Conservation (phyloP, 1,140 invertebrate species). For the Panagrolaimus sp. region DNA sequence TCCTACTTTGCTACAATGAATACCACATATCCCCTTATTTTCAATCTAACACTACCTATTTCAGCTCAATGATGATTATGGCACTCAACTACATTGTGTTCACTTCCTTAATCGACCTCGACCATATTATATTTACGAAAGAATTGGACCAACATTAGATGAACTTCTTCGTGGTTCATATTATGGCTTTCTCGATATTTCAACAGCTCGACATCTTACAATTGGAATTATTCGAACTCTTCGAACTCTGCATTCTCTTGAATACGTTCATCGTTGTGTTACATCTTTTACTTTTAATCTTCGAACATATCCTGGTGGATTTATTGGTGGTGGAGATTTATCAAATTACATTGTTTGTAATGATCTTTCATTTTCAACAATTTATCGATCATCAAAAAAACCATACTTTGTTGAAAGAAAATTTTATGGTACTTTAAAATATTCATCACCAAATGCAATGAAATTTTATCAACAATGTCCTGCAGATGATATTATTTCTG, state of each 20-base stretch:
- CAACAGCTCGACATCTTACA: slow-evolving; percentile 13
- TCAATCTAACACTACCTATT: too few relatives aligned
- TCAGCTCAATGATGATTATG: neutral
- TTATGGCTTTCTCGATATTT: slow-evolving; percentile 17
- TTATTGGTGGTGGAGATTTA: slow-evolving; percentile 5
- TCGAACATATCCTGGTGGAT: neutral
- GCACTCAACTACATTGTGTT: neutral
- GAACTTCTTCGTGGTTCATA: slow-evolving; percentile 2
- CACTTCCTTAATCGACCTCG: slow-evolving; percentile 1
- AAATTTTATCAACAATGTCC: slow-evolving; percentile 4
- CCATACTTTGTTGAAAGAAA: neutral
- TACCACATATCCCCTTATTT: too few relatives aligned
- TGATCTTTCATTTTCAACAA: neutral
- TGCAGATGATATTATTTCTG: slow-evolving; percentile 14
- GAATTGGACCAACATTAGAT: slow-evolving; percentile 14
- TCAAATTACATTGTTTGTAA: slow-evolving; percentile 13
- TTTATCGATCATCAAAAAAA: slow-evolving; percentile 1
- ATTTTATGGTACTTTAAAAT: slow-evolving; percentile 20
- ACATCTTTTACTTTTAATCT: slow-evolving; percentile 12
- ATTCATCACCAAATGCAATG: slow-evolving; percentile 4
- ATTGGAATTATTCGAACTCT: slow-evolving; percentile 16
- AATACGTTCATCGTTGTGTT: slow-evolving; percentile 18
- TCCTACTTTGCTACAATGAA: too few relatives aligned
- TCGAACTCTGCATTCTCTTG: slow-evolving; percentile 3
- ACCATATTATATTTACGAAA: slow-evolving; percentile 14